phyloP scores from a whole-genome alignment of 2,797 vertebrate species.

The Eleutherodactylus coqui region DNA sequence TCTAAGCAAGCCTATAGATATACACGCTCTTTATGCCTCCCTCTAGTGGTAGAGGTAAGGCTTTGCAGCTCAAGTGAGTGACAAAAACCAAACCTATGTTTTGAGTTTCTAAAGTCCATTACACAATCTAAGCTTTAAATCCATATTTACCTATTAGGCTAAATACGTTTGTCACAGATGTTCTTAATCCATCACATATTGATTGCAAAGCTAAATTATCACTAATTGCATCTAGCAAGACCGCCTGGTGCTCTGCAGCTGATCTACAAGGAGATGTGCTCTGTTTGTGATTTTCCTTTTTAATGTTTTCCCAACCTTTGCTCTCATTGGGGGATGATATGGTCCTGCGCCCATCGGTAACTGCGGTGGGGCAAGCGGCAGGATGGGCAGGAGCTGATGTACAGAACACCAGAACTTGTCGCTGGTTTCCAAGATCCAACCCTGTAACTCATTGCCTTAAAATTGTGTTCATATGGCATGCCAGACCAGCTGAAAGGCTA shows the following conservation, averaged over 20 bases:
- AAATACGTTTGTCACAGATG: not conserved
- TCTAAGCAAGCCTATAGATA: not conserved
- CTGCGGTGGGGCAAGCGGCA: conserved; percentile 74
- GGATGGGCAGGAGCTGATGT: conserved; percentile 77
- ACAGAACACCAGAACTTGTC: conserved; percentile 66
- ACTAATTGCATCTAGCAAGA: conserved; percentile 69
- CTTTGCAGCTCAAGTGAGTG: not conserved
- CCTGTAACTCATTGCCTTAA: conserved; percentile 98
- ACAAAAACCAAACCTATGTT: not conserved
- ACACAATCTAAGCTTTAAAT: not conserved
- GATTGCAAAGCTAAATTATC: conserved; percentile 42
- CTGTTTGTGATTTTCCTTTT: conserved; percentile 74
- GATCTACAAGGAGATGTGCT: conserved; percentile 92
- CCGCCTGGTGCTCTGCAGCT: conserved; percentile 82
- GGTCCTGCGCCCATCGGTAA: conserved; percentile 75
- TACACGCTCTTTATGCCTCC: not conserved
- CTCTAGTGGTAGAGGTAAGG: not conserved
- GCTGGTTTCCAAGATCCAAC: conserved; percentile 80
- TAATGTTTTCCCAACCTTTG: conserved; percentile 72
- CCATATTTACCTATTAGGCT: not conserved
- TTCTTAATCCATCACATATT: conserved; percentile 11
- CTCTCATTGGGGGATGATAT: conserved; percentile 69
- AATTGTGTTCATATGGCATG: conserved; percentile 86
- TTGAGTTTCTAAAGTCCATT: not conserved
- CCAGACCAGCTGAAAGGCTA: conserved; percentile 87